Base-by-base conservation (phyloP, 2,797 vertebrate genomes). In the Rousettus madagascariensis region DNA sequence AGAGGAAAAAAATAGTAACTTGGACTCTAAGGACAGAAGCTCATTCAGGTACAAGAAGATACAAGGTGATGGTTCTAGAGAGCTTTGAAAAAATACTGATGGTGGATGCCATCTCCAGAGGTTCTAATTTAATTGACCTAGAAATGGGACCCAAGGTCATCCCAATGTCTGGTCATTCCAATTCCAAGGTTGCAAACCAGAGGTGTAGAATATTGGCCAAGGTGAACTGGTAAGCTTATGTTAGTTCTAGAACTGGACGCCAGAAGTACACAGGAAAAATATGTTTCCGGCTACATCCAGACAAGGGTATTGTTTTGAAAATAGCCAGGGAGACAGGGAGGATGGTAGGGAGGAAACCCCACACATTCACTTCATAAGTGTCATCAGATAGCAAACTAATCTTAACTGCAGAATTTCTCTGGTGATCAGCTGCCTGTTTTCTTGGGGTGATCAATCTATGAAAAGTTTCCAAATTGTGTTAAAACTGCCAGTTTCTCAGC, bases 391-490 rank as follows among this genome's bases (percentile, higher is more conserved):
- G 79, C 51, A 90, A 97, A 95, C 59, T 61, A 57, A 95, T 80
- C 91, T 96, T 61, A 90, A 84, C 94, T 91, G 55, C 46, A 97
- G 88, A 97, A 97, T 95, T 97, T 94, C 94, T 98, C 75, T 86
- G 71, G 84, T 83, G 36, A 91, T 96, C 95, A 83, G 94, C 95
- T 91, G 94, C 86, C 96, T 88, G 68, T 95, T 98, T 96, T 98
- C 90, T 90, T 95, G 93, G 91, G 95, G 95, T 96, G 96, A 97
- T 97, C 96, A 94, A 96, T 97, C 96, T 92, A 96, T 86, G 94
- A 97, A 86, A 97, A 96, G 94, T 95, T 97, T 94, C 97, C 96
- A 97, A 97, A 97, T 98, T 97, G 96, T 95, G 96, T 98, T 97
- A 97, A 98, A 98, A 97, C 94, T 95, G 90, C 86, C 97, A 86